Conservation (phyloP, 2,113 vertebrate species). For the Colius striatus region DNA sequence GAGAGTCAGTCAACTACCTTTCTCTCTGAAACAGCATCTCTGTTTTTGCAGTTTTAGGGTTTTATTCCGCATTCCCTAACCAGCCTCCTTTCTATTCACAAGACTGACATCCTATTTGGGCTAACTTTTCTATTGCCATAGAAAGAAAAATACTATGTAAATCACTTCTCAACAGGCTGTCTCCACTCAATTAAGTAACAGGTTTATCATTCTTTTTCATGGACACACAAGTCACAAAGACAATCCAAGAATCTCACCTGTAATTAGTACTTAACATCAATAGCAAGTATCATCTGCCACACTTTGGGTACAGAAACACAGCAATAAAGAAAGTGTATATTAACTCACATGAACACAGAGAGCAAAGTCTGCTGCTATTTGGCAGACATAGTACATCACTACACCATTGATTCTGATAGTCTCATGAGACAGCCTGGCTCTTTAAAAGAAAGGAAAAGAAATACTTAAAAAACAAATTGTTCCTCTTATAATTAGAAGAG, state of each 20-base stretch:
- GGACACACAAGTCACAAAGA: rapidly evolving
- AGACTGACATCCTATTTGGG: background rate
- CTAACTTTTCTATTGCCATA: background rate
- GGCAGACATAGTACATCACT: background rate
- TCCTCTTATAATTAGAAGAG: background rate
- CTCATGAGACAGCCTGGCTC: background rate
- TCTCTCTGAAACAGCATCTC: background rate
- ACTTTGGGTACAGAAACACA: background rate
- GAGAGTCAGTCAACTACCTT: background rate
- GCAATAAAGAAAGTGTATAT: background rate
- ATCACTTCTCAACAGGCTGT: background rate
- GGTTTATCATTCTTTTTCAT: background rate
- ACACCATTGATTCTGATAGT: background rate
- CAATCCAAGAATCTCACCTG: background rate
- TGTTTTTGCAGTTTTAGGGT: background rate
- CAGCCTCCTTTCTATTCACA: background rate
- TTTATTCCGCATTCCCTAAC: background rate
- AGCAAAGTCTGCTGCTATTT: conserved; percentile 79
- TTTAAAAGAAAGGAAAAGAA: background rate
- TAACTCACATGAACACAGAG: conserved; percentile 83
- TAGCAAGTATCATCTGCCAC: background rate
- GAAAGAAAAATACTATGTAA: background rate
- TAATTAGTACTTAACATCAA: background rate
- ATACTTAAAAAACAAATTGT: background rate
- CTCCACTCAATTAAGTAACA: background rate